Evolutionary conservation across 2,113 vertebrate species (phyloP).

Genomic region (Tenebrosternarchus preto): DNA sequence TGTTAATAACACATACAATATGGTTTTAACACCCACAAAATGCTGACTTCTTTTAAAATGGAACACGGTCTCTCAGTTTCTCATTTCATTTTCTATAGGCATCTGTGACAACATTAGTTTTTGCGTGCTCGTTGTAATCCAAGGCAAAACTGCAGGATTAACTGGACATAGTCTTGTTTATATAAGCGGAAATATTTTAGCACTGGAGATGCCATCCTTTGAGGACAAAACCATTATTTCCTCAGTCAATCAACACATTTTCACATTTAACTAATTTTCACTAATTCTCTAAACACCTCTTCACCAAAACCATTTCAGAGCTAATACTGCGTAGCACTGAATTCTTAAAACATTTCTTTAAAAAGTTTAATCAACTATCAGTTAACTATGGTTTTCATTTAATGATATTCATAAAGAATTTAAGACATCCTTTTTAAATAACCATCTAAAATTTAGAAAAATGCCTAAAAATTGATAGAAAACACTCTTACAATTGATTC

Average conservation of each 20-base stretch:
- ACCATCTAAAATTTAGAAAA: no score
- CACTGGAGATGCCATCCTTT: neutral
- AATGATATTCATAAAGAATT: neutral
- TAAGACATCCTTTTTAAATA: no score
- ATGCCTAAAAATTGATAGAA: no score
- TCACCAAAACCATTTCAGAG: neutral
- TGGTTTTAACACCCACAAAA: constrained; percentile 27
- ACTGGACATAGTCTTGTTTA: neutral
- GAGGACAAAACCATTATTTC: neutral
- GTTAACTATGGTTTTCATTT: neutral
- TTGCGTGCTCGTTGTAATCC: constrained; percentile 13
- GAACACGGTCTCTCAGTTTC: neutral
- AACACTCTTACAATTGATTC: neutral
- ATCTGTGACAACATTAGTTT: constrained; percentile 20
- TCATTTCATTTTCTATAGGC: constrained; percentile 35
- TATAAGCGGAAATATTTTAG: neutral
- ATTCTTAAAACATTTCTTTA: neutral
- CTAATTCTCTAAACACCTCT: neutral
- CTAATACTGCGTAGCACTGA: neutral
- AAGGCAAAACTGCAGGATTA: neutral
- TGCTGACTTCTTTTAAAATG: neutral
- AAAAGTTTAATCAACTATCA: neutral
- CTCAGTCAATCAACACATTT: neutral
- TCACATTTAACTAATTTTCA: neutral
- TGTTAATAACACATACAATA: neutral